Base-by-base conservation (phyloP, 2,113 vertebrate genomes). In the Amphiprion percula region DNA sequence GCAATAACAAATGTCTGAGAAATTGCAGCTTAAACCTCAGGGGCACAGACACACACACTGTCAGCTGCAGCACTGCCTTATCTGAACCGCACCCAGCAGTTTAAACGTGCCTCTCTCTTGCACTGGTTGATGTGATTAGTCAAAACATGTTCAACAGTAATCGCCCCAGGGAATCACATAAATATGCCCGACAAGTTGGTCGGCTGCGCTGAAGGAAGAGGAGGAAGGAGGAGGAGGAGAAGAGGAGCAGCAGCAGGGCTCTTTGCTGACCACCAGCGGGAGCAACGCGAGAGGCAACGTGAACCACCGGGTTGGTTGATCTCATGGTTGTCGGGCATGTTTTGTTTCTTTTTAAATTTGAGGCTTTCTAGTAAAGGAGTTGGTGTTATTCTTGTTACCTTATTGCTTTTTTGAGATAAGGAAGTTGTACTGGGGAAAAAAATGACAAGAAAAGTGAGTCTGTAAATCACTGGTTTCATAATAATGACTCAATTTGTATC, bases 221-320 rank as follows among this genome's bases (percentile, higher is more conserved):
- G 44, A 44, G 16, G 19, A 19, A 26, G 53, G 1, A 26, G 12
- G 21, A 26, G 12, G 4, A 26, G 11, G 10, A 24, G 23, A 3
- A 24, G 10, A 7, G 26, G 53, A 44, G 44, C 10, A 41, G 54
- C 24, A 60, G 54, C 21, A 26, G 70, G 33, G 28, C 92, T 84
- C 89, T 88, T 75, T 88, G 82, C 86, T 91, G 94, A 88, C 92
- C 84, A 87, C 93, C 87, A 93, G 90, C 72, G 84, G 92, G 60
- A 80, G 79, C 74, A 74, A 79, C 47, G 41, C 24, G 66, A 82
- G 21, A 46, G 6, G 72, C 82, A 87, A 23, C 21, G 54, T 39
- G 67, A 84, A n/a, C 63, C 3, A 23, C 15, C 66, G 10, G 49
- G 23, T n/a, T 0, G 1, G 86, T 95, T 91, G 92, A 73, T 93